Conservation (phyloP, 2,888 invertebrate species). For the Trissoscelio sp. region DNA sequence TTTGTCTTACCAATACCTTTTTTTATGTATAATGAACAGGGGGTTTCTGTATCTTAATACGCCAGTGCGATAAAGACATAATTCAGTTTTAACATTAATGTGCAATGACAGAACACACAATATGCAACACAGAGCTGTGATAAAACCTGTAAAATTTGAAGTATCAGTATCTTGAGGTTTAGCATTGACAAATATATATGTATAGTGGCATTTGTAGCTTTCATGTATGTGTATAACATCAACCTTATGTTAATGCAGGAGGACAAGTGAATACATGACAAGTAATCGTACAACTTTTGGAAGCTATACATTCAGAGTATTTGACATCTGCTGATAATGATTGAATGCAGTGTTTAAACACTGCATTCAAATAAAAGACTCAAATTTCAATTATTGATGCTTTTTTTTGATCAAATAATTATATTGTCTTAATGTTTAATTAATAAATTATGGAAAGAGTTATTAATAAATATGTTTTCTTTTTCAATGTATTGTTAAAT, state of each 20-base stretch:
- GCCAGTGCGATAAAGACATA: neutral
- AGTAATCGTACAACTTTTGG: constrained; percentile 38
- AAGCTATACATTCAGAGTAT: neutral
- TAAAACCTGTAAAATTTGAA: constrained; percentile 7
- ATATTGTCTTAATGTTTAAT: too few species aligned
- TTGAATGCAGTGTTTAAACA: neutral
- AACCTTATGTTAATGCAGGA: neutral
- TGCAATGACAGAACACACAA: constrained; percentile 12
- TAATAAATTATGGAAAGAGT: too few species aligned
- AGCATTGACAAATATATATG: constrained; percentile 9
- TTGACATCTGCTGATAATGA: constrained; percentile 19
- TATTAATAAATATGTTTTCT: too few species aligned
- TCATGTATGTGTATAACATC: neutral
- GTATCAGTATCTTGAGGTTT: constrained; percentile 37
- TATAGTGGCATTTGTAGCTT: constrained; percentile 16
- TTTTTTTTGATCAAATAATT: too few species aligned
- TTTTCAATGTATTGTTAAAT: too few species aligned
- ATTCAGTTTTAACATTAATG: constrained; percentile 22
- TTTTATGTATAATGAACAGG: too few species aligned
- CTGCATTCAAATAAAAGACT: too few species aligned
- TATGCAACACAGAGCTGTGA: neutral
- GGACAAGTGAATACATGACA: constrained; percentile 36
- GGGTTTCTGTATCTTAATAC: too few species aligned
- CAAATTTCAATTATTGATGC: too few species aligned
- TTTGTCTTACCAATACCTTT: neutral